Percentiles rank a stretch among this genome's conserved stretches.
Evolutionary conservation across 2,888 invertebrate species (phyloP).

Genomic region (Teleogryllus oceanicus): DNA sequence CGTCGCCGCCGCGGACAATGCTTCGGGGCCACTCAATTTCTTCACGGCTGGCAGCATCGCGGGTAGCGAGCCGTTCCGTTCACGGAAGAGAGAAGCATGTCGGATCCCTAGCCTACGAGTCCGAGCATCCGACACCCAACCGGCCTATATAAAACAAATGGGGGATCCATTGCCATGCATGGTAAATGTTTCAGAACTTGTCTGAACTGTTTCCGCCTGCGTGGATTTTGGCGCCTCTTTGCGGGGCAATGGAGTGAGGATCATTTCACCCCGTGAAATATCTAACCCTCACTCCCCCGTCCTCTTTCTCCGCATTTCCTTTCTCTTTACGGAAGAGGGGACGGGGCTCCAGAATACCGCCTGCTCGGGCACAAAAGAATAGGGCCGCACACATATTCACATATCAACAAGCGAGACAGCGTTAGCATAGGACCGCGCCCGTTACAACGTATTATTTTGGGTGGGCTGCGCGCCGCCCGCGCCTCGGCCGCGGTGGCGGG

Average conservation of each 20-base stretch:
- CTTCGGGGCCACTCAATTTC: conserved; percentile 9
- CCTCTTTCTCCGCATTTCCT: neutral
- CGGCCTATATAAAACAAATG: conserved; percentile 31
- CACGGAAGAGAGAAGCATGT: too few species aligned
- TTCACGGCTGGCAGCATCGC: conserved; percentile 6
- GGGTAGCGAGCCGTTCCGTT: neutral
- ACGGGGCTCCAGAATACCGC: neutral
- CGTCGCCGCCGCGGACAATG: conserved; percentile 1
- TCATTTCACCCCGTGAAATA: conserved; percentile 34
- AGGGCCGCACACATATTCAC: neutral
- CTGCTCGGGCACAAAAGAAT: conserved; percentile 18
- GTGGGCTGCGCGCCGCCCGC: neutral
- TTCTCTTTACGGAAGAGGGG: conserved; percentile 6
- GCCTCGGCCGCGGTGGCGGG: neutral
- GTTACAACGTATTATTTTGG: neutral
- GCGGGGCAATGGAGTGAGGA: conserved; percentile 36
- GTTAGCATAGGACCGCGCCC: neutral
- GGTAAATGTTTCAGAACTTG: conserved; percentile 36
- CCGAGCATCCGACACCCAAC: conserved; percentile 33
- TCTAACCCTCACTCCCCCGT: neutral
- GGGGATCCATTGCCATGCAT: conserved; percentile 34
- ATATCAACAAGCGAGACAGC: conserved; percentile 7
- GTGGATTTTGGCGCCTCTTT: conserved; percentile 37
- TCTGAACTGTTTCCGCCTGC: conserved; percentile 34
- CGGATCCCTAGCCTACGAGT: neutral